Percentiles rank a stretch among this genome's conserved stretches.
Conservation (phyloP, 2,888 invertebrate species). For the Helleia helle region DNA sequence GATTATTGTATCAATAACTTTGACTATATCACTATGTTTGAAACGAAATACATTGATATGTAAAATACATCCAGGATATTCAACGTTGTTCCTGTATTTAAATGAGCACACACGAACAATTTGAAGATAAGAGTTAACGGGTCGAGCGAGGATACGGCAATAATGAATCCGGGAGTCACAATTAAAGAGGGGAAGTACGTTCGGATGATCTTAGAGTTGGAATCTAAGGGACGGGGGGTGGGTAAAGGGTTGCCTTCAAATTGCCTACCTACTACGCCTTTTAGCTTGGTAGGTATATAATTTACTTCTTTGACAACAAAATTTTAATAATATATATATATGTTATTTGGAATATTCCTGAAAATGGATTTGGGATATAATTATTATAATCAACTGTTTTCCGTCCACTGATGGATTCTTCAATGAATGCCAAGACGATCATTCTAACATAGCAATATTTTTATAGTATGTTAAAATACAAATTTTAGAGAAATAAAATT, state of each 20-base stretch:
- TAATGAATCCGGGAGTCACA: conserved; percentile 69
- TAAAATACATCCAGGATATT: conserved; percentile 12
- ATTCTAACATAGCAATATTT: too few species aligned
- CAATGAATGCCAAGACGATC: too few species aligned
- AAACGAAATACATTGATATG: too few species aligned
- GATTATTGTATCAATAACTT: too few species aligned
- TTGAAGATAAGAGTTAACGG: conserved; percentile 61
- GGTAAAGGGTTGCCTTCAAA: conserved; percentile 22
- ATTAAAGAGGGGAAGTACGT: conserved; percentile 69
- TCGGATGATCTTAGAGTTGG: conserved; percentile 62
- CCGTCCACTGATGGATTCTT: too few species aligned
- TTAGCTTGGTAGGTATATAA: conserved; percentile 6
- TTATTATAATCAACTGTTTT: too few species aligned
- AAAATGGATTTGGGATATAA: too few species aligned
- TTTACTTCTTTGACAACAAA: neutral
- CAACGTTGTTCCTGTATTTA: neutral
- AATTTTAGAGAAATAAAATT: too few species aligned
- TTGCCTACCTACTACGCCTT: conserved; percentile 9
- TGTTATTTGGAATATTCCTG: too few species aligned
- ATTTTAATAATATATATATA: too few species aligned
- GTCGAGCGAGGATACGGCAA: conserved; percentile 59
- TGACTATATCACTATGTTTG: too few species aligned
- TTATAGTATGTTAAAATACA: too few species aligned
- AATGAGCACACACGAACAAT: conserved; percentile 26
- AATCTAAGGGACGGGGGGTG: conserved; percentile 40